These are phyloP conservation scores for sheep (Ovis aries) DNA, from an alignment of 2,113 vertebrate species.

Conservation along the genomic window ARS-UI_Ramb_v3.0 NC_056056.1:224770501-224771000, in stretches of 20 bases:
- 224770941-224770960: accelerated
- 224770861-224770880: not conserved
- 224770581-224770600: accelerated
- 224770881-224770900: accelerated
- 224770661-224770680: not conserved
- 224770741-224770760: accelerated
- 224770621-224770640: accelerated
- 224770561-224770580: not conserved
- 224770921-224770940: accelerated
- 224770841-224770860: not conserved
- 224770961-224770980: accelerated
- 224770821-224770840: not conserved
- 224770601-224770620: accelerated
- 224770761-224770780: accelerated
- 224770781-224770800: accelerated
- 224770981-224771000: accelerated
- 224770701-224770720: accelerated
- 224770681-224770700: accelerated
- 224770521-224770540: accelerated
- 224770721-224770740: no score
- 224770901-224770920: accelerated
- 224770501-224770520: no score
- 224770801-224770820: accelerated
- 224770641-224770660: accelerated
- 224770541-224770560: not conserved